A percentile compares a stretch with the other conserved stretches of the same genome.
These are phyloP conservation scores for Carettochelys insculpta DNA, from an alignment of 2,113 vertebrate species.

Conservation along the genomic window DNA sequence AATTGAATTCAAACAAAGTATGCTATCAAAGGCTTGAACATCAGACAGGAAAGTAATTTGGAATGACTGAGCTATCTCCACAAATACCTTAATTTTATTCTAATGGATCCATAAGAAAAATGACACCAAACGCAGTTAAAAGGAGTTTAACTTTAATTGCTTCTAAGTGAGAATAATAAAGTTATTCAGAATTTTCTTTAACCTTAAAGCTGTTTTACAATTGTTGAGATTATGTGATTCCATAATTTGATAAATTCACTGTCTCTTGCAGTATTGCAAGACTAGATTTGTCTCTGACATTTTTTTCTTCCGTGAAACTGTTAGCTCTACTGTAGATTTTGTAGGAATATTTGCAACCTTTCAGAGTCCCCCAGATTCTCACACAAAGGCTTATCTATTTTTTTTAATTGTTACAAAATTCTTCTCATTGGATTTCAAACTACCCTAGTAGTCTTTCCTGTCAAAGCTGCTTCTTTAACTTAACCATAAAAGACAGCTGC, in stretches of 20 bases:
- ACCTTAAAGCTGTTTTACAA: conserved; percentile 59
- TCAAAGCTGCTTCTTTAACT: background rate
- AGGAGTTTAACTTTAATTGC: conserved; percentile 74
- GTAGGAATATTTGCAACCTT: background rate
- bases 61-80: conserved; percentile 77
- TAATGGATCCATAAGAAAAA: conserved; percentile 72
- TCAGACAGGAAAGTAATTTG: conserved; percentile 78
- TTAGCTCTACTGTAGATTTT: background rate
- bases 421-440: background rate
- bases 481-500: background rate
- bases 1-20: conserved; percentile 83
- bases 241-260: conserved; percentile 54
- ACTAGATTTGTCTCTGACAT: background rate
- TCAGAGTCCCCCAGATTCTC: background rate
- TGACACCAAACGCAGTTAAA: conserved; percentile 68
- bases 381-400: background rate
- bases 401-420: background rate
- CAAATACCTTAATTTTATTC: conserved; percentile 78
- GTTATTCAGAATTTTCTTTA: conserved; percentile 69
- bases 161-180: conserved; percentile 70
- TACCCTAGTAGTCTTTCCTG: background rate
- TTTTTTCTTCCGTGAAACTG: background rate
- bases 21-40: conserved; percentile 79
- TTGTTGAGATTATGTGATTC: background rate
- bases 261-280: background rate